Evolutionary conservation across 1,140 invertebrate species (phyloP), one percentile per base, ranked within the genome.

Genomic region (Nephila pilipes): DNA sequence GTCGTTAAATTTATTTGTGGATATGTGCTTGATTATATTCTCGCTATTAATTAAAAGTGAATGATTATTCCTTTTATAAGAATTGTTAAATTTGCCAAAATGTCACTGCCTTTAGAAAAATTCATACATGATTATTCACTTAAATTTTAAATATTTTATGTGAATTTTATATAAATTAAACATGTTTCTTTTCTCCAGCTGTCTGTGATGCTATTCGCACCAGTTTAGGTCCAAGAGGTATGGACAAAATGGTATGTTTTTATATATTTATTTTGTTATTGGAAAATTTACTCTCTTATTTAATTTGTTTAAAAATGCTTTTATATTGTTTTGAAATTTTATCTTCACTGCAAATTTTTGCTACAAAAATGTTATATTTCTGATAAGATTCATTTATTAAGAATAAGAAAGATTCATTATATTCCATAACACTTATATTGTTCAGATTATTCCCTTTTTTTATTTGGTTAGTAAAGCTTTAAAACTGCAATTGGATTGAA

Each of bases 131-230:
- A 46, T 81, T 83, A 25, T n/a, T 12, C 25, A 54, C 12, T 60
- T 60, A 10, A 46, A 16, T 32, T 14, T 18, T 58, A 2, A 60
- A n/a, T n/a, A n/a, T 16, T 58, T 85, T 14, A 29, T 60, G 29
- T 18, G 8, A 54, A 83, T 12, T 16, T 6, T 18, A 32, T 36
- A 1, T 87, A 18, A 87, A 87, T 25, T 69, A 10, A 14, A 20
- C n/a, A n/a, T n/a, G 46, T 65, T 0, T 80, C 75, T 87, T 6
- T 75, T 6, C 97, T 97, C 90, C 95, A 99, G 99, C 99, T 96
- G 98, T 99, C 87, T 98, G 98, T 94, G 98, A 99, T 98, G 99
- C 99, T 32, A 98, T 99, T 94, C 97, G 99, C 93, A 99, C 99
- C 25, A 99, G 99, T 96, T 96, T 99, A 95, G 99, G 99, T 25